A percentile compares a stretch with the other conserved stretches of the same genome.
Evolutionary conservation across 2,888 invertebrate species (phyloP).

Genomic region (Leptinotarsa tumamoca): DNA sequence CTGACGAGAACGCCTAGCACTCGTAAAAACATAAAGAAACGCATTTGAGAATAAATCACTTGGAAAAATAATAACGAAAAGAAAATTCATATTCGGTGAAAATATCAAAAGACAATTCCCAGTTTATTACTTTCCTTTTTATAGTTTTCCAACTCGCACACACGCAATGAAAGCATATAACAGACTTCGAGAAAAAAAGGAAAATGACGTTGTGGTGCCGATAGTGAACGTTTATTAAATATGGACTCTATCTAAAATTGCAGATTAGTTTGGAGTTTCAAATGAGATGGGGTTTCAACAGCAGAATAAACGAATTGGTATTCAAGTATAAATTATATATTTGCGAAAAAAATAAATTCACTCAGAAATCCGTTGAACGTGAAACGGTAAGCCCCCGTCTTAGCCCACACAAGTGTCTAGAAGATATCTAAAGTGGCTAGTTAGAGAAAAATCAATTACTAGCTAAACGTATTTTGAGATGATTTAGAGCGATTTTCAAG

Average conservation of each 20-base stretch:
- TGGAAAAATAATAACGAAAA: constrained; percentile 51
- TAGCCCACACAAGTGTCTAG: no score
- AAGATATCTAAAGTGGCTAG: no score
- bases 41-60: constrained; percentile 52
- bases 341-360: no score
- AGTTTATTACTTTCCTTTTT: constrained; percentile 54
- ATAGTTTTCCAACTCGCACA: constrained; percentile 46
- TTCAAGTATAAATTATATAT: no score
- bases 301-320: neutral
- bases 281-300: neutral
- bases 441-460: no score
- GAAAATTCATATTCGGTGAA: constrained; percentile 53
- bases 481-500: no score
- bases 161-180: constrained; percentile 48
- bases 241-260: constrained; percentile 33
- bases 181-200: constrained; percentile 35
- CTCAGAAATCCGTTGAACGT: no score
- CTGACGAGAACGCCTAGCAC: constrained; percentile 33
- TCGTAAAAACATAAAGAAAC: constrained; percentile 48
- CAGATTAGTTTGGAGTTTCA: constrained; percentile 25
- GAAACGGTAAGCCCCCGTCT: no score
- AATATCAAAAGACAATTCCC: constrained; percentile 55
- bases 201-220: constrained; percentile 7
- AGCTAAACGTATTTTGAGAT: no score
- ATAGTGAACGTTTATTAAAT: constrained; percentile 33